Evolutionary conservation across 2,113 vertebrate genomes (phyloP), one percentile per base, ranked within the genome.

Genomic region (Bufo gargarizans): DNA sequence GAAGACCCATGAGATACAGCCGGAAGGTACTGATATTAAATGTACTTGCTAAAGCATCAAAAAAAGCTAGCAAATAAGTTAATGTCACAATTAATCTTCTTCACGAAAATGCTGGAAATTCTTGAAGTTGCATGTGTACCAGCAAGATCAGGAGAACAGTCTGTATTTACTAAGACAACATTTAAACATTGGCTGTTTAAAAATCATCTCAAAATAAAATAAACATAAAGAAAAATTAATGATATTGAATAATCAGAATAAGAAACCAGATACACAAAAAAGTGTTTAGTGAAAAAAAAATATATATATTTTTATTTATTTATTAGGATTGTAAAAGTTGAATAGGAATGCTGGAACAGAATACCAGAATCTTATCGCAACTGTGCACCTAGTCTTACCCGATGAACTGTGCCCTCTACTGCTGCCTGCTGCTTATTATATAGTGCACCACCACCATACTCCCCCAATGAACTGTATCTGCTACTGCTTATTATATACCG

Each of bases 1-100:
- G 82, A 84, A 77, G 81, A 53, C 81, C 72, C 87, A 45, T 22
- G 71, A 84, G 87, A 84, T 77, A 84, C 19, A 76, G 79, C 77
- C 45, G 43, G 50, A 82, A 74, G 17, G 56, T 82, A 76, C 19
- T 82, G 67, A 82, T 81, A 87, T 87, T 55, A 82, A 87, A 87
- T 77, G 45, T 78, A 79, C 22, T 69, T 6, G 16, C 49, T 11
- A 78, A 78, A 50, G 50, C 76, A 86, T 65, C 47, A 80, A 56
- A 69, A 80, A 78, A 20, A 78, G 20, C 4, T 79, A 43, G 17
- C 49, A 65, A 77, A 82, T 56, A 43, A 69, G 49, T 86, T 56
- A 33, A 58, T 43, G 13, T 50, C 5, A 9, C n/a, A 58, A 63
- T 89, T 89, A 81, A 43, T 61, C 77, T 82, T 69, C 4, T 65